A percentile compares a stretch with the other conserved stretches of the same genome.
Evolutionary conservation across 2,797 vertebrate species (phyloP).

Genomic region (Syndactyla subalaris): DNA sequence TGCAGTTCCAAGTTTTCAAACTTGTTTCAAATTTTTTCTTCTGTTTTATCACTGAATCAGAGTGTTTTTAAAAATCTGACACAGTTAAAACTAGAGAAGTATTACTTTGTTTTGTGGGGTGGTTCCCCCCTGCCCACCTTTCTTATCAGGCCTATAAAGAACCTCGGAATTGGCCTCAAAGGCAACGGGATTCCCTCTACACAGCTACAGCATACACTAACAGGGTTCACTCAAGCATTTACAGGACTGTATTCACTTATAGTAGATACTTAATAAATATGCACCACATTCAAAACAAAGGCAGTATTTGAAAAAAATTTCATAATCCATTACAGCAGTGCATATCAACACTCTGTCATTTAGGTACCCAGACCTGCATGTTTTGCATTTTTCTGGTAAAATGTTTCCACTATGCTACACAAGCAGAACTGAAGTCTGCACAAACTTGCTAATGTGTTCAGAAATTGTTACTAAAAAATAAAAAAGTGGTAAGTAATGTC

Average conservation of each 20-base stretch:
- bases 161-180: neutral
- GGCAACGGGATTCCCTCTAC: neutral
- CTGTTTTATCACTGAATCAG: neutral
- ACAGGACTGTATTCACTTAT: neutral
- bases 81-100: neutral
- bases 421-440: neutral
- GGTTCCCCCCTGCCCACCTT: rapidly evolving
- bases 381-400: neutral
- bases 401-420: neutral
- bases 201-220: neutral
- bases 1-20: neutral
- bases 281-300: neutral
- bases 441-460: neutral
- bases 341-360: neutral
- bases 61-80: neutral
- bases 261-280: neutral
- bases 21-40: neutral
- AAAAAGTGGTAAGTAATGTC: neutral
- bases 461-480: neutral
- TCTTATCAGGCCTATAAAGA: neutral
- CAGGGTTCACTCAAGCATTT: neutral
- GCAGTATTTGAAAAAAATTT: neutral
- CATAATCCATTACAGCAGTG: neutral
- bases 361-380: neutral
- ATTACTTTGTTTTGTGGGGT: neutral